Base-by-base conservation (phyloP, 2,888 invertebrate genomes). In the Reticulitermes lucifugus region DNA sequence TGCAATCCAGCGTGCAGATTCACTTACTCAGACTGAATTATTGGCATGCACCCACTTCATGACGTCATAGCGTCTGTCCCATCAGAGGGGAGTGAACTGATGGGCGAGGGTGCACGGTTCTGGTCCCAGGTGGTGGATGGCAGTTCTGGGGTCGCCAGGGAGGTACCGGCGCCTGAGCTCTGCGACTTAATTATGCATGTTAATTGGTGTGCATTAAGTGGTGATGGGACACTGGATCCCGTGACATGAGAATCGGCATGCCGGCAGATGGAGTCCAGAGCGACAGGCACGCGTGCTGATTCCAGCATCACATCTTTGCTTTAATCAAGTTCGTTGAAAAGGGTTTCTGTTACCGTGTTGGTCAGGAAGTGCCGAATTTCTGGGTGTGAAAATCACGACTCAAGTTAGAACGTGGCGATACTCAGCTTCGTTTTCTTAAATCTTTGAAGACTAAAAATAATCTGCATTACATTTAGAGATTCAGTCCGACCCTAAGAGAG, bases 171-270 rank as follows among this genome's bases (percentile, higher is more conserved):
- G 21, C 60, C 60, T 60, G 60, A 60, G 18, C 60, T 1, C 60
- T 60, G 12, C 77, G 59, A 83, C 86, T 87, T 87, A 86, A 87
- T 87, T 87, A 87, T 87, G 87, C 87, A 87, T 87, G 87, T 85
- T 87, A 87, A 87, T 87, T 87, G 87, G 86, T 87, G 85, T 87
- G 84, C 86, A 86, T 86, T 86, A 86, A 84, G 86, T 79, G 83
- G 65, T 79, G 84, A 73, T 84, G 85, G 77, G 77, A 59, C 80
- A 55, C 21, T 83, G 83, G 70, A 77, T 73, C 25, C 65, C 60
- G 21, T 65, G 79, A 35, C 35, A 35, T 4, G 35, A 35, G 35
- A 35, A 35, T 35, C 35, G 35, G 55, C n/a, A 10, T 77, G 41
- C 77, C 21, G 21, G 25, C 18, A 41, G 77, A 14, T 41, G 10